These are phyloP conservation scores for Pachyrhynchus sulphureomaculatus DNA, from an alignment of 1,140 invertebrate species.

Conservation along the genomic window DNA sequence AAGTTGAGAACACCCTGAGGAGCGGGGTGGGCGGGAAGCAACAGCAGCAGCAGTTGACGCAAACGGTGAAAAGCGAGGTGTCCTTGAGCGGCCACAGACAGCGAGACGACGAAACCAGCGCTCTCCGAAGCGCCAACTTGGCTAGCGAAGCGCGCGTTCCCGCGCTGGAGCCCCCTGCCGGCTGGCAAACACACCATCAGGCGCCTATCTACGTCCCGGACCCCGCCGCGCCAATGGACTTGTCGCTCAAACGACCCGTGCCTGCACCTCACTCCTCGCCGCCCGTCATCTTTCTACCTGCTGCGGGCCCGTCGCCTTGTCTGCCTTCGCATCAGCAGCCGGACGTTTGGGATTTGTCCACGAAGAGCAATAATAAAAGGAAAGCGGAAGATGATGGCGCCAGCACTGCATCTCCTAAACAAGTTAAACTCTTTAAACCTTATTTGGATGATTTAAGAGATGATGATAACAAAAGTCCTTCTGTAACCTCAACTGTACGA, in stretches of 20 bases:
- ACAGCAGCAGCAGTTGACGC: conserved; percentile 51
- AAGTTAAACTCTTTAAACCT: conserved; percentile 68
- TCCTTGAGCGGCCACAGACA: conserved; percentile 43
- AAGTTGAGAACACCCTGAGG: conserved; percentile 73
- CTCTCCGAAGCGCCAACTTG: conserved; percentile 30
- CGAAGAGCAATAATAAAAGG: conserved; percentile 41
- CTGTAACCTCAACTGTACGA: conserved; percentile 14
- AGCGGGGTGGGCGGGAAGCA: conserved; percentile 61
- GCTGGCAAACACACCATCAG: conserved; percentile 41
- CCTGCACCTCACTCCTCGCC: conserved; percentile 43
- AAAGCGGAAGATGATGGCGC: conserved; percentile 38
- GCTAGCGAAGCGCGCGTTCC: conserved; percentile 29
- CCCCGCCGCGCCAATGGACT: conserved; percentile 48
- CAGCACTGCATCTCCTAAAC: conserved; percentile 35
- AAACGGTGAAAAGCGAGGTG: conserved; percentile 46
- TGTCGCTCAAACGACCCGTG: conserved; percentile 52
- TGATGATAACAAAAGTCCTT: conserved; percentile 47
- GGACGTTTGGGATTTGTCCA: conserved; percentile 58
- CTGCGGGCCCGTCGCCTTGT: conserved; percentile 52
- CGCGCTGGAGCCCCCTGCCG: conserved; percentile 30
- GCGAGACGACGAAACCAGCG: conserved; percentile 43
- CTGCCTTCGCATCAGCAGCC: conserved; percentile 50
- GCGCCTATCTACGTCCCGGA: conserved; percentile 31
- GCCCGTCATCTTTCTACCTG: conserved; percentile 52
- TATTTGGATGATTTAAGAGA: conserved; percentile 62